Conservation (phyloP, 1,140 invertebrate genomes). For the Melipona quadrifasciata region DNA sequence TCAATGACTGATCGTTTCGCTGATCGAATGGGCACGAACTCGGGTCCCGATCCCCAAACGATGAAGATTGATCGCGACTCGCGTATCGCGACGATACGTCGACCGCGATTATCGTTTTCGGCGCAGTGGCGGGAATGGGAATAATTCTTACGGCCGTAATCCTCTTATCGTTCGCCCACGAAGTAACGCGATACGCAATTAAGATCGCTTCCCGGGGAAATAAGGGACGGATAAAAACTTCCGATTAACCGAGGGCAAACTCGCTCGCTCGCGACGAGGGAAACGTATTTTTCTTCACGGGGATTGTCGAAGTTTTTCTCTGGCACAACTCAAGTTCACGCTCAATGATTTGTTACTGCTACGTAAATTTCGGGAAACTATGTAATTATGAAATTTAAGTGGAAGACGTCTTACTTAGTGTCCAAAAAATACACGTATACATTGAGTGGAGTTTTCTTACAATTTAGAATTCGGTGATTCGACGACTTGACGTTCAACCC, state of each 20-base stretch:
- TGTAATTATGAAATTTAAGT: not conserved
- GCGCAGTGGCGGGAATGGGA: not conserved
- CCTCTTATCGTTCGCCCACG: slow-evolving; percentile 13
- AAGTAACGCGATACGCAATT: slow-evolving; percentile 41
- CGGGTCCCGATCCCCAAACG: slow-evolving; percentile 47
- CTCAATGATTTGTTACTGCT: too few relatives aligned
- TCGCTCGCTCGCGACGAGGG: not conserved
- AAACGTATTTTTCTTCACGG: too few relatives aligned
- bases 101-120: slow-evolving; percentile 50
- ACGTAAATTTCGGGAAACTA: not conserved
- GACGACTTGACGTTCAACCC: too few relatives aligned
- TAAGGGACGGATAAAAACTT: slow-evolving; percentile 11
- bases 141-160: slow-evolving; percentile 54
- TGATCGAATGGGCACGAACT: not conserved
- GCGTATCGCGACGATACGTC: slow-evolving; percentile 25
- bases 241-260: not conserved
- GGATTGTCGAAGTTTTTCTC: too few relatives aligned
- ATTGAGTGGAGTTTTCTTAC: too few relatives aligned
- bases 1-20: slow-evolving; percentile 57
- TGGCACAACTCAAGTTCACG: too few relatives aligned
- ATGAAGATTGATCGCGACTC: slow-evolving; percentile 63
- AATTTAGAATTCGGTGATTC: too few relatives aligned
- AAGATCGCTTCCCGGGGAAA: slow-evolving; percentile 15
- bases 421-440: too few relatives aligned
- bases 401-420: too few relatives aligned